Percentiles rank a stretch among this genome's conserved stretches.
phyloP scores from a whole-genome alignment of 2,797 vertebrate genomes.

The Rhinichthys osculus region DNA sequence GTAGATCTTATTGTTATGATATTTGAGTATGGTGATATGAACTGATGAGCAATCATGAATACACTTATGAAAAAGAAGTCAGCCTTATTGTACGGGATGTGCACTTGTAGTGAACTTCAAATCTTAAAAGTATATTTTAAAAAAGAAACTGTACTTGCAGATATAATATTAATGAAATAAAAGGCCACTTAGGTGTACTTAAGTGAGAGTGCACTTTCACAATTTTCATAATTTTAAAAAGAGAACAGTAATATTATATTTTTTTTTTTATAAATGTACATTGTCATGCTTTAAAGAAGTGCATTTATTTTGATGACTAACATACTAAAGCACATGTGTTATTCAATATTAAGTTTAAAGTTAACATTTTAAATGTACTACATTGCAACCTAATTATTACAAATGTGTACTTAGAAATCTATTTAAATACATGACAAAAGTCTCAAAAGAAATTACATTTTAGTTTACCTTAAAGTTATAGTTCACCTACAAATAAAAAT shows the following conservation, averaged over 20 bases:
- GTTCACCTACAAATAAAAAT: not conserved
- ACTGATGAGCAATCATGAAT: not conserved
- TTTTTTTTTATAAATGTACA: not conserved
- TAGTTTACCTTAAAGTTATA: not conserved
- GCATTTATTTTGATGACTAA: not conserved
- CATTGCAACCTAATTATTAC: not conserved
- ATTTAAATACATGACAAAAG: not conserved
- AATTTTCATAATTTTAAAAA: not conserved
- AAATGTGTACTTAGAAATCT: not conserved
- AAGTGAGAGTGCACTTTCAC: not conserved
- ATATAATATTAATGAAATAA: not conserved
- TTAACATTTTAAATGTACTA: not conserved
- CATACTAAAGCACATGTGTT: not conserved
- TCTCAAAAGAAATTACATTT: not conserved
- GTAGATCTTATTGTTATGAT: not conserved
- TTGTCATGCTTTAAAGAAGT: not conserved
- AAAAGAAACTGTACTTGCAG: not conserved
- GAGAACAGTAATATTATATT: too few species aligned
- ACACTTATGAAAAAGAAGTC: not conserved
- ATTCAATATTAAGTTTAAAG: not conserved
- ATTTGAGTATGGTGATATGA: constrained; percentile 13
- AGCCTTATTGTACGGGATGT: not conserved
- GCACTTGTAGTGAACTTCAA: not conserved
- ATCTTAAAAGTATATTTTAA: not conserved
- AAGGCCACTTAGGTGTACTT: not conserved